phyloP scores from a whole-genome alignment of 1,140 invertebrate species.

The Bombus impatiens region DNA sequence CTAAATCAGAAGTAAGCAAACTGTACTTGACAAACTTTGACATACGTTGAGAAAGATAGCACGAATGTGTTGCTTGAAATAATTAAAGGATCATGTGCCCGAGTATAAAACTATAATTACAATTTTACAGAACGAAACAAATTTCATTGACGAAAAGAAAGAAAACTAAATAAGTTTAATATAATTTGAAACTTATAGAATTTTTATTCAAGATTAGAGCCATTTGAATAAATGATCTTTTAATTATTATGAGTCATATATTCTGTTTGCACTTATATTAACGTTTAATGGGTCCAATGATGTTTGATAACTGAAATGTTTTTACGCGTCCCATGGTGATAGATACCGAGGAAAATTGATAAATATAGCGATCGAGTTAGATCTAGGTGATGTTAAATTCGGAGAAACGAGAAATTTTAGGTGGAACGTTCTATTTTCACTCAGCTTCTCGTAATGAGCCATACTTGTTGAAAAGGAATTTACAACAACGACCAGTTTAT shows the following conservation, averaged over 20 bases:
- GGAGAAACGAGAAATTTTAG: not conserved
- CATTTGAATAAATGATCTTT: not conserved
- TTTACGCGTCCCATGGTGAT: not conserved
- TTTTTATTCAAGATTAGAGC: no score
- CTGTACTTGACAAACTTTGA: not conserved
- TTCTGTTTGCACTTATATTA: not conserved
- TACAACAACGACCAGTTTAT: conserved; percentile 45
- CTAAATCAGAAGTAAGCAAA: not conserved
- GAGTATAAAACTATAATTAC: not conserved
- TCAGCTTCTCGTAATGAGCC: conserved; percentile 35
- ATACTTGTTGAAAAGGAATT: conserved; percentile 27
- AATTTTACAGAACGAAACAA: no score
- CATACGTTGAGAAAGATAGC: not conserved
- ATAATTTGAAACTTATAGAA: not conserved
- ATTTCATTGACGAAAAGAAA: no score
- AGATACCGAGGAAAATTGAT: not conserved
- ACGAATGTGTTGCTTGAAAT: not conserved
- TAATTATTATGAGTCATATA: not conserved
- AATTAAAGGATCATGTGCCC: no score
- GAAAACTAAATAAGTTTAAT: not conserved
- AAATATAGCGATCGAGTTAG: conserved; percentile 2
- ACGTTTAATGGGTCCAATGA: not conserved
- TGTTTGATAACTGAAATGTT: not conserved
- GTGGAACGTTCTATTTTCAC: conserved; percentile 25
- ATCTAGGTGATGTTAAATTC: conserved; percentile 10